phyloP scores from a whole-genome alignment of 2,113 vertebrate genomes.

The Podocnemis expansa region DNA sequence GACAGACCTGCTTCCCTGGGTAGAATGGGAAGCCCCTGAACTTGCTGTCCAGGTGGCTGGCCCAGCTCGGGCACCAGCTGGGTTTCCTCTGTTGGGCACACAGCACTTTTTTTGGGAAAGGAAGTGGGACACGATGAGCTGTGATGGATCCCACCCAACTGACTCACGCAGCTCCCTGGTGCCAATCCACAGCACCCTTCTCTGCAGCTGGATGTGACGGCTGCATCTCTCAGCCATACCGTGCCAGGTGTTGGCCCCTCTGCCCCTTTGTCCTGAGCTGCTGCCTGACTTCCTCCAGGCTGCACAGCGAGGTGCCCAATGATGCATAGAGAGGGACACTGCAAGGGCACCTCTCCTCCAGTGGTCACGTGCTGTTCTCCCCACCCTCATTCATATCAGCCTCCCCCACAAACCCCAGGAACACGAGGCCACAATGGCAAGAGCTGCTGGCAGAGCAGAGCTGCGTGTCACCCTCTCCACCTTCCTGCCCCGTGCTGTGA shows the following conservation, averaged over 20 bases:
- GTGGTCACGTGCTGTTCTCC: not conserved
- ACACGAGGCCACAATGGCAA: too few species aligned
- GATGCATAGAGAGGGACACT: not conserved
- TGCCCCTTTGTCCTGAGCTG: not conserved
- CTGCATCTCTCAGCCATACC: not conserved
- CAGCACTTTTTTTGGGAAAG: not conserved
- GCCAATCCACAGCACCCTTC: too few species aligned
- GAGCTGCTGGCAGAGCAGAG: too few species aligned
- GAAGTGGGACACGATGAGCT: not conserved
- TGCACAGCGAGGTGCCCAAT: too few species aligned
- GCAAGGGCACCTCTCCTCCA: not conserved
- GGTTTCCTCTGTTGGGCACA: not conserved
- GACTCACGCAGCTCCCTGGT: too few species aligned
- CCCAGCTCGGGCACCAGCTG: not conserved
- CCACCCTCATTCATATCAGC: not conserved
- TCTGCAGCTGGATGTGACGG: not conserved
- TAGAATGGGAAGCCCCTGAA: not conserved
- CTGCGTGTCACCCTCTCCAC: not conserved
- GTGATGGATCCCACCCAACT: not conserved
- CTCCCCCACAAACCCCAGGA: not conserved
- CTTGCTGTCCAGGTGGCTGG: not conserved
- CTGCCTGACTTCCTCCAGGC: not conserved
- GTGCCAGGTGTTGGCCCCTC: not conserved
- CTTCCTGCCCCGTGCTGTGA: not conserved
- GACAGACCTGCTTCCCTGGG: not conserved